Percentiles rank a stretch among this genome's conserved stretches.
Evolutionary conservation across 2,888 invertebrate species (phyloP).

Genomic region (Achlya flavicornis): DNA sequence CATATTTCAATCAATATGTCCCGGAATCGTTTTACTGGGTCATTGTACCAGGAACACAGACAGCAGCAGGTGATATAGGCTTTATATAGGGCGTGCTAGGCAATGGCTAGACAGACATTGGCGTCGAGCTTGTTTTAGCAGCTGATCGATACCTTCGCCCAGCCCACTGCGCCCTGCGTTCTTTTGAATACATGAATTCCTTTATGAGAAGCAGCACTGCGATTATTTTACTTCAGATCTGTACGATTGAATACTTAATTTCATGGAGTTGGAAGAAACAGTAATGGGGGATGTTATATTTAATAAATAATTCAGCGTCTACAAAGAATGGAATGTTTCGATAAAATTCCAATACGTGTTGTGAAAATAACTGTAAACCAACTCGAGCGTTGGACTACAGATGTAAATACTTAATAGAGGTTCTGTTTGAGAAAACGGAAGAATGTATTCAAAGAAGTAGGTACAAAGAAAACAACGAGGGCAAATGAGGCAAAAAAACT

Average conservation of each 20-base stretch:
- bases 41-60: slow-evolving; percentile 67
- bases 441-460: slow-evolving; percentile 17
- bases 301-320: slow-evolving; percentile 42
- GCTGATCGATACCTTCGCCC: slow-evolving; percentile 74
- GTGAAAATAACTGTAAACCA: slow-evolving; percentile 35
- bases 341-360: slow-evolving; percentile 39
- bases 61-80: slow-evolving; percentile 60
- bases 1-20: slow-evolving; percentile 65
- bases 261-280: slow-evolving; percentile 33
- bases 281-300: slow-evolving; percentile 35
- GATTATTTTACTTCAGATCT: no score
- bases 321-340: slow-evolving; percentile 32
- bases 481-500: no score
- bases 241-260: slow-evolving; percentile 28
- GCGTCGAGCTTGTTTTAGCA: slow-evolving; percentile 71
- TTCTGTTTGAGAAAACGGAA: slow-evolving; percentile 23
- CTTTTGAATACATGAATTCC: slow-evolving; percentile 60
- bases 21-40: slow-evolving; percentile 68
- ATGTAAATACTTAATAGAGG: slow-evolving; percentile 25
- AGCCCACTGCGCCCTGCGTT: slow-evolving; percentile 71
- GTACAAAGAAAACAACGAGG: no score
- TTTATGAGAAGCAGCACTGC: slow-evolving; percentile 34
- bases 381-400: slow-evolving; percentile 34
- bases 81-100: slow-evolving; percentile 60
- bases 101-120: slow-evolving; percentile 66